Base-by-base conservation (phyloP, 2,888 invertebrate genomes). In the Tinea pellionella region DNA sequence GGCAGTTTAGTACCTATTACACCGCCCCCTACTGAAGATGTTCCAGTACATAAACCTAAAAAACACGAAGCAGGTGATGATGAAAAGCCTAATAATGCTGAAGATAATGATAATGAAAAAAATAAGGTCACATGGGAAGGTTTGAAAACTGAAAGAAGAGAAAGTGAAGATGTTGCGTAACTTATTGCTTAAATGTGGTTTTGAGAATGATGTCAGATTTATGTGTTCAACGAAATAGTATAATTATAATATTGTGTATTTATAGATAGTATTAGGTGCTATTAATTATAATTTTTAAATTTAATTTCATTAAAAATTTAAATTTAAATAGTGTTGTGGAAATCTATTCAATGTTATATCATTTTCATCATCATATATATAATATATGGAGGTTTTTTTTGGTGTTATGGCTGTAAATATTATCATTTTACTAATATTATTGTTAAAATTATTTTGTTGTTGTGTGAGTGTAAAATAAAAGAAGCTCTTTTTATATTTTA, bases 1-100 rank as follows among this genome's bases (percentile, higher is more conserved):
- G 90, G 88, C 32, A 88, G 86, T 57, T 64, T 88, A 63, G 80
- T 86, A 7, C 80, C 86, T 1, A 78, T 80, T 9, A 84, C 86
- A 1, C 86, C 87, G 16, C 78, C 79, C 0, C 74, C 83, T 1
- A 73, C 72, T 51, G 88, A 88, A 70, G 74, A 82, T 55, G 83
- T 73, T 0, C 81, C 82, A 0, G 72, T 88, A 15, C 88, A 88
- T 63, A 84, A 78, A 64, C 68, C 78, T 9, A 80, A 68, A 63
- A 77, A 75, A 62, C 62, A 55, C 16, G 65, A 65, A 60, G 68
- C 68, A 47, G 68, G 56, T 59, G 76, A 74, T 63, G 63, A 60
- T 4, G 69, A 75, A 66, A 75, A 73, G 18, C 70, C 68, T 63
- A 81, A 80, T 65, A 78, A 78, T 65, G 77, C 9, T 57, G 57